phyloP scores from a whole-genome alignment of 1,140 invertebrate species.

The Orussus abietinus region DNA sequence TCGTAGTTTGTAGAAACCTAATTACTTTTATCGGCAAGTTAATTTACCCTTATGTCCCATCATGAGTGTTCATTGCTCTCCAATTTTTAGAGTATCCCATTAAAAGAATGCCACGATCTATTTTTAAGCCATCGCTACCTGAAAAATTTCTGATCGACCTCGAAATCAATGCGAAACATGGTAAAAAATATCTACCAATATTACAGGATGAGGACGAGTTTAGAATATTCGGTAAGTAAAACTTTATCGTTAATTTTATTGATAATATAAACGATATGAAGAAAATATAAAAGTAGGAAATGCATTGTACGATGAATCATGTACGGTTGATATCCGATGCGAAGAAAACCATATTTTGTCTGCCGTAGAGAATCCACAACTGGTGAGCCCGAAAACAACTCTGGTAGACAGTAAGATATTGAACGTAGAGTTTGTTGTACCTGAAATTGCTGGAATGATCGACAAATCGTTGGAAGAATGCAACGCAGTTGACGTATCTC shows the following conservation, averaged over 20 bases:
- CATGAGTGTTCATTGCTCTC: constrained; percentile 3
- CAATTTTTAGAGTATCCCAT: constrained; percentile 35
- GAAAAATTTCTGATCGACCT: constrained; percentile 46
- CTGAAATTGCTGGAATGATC: constrained; percentile 34
- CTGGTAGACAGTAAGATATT: constrained; percentile 35
- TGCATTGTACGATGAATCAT: constrained; percentile 3
- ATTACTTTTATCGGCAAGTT: neutral
- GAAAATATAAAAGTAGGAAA: constrained; percentile 3
- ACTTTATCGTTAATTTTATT: constrained; percentile 3
- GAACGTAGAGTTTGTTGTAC: constrained; percentile 38
- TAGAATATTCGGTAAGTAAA: constrained; percentile 42
- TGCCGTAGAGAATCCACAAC: constrained; percentile 49
- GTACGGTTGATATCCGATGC: constrained; percentile 10
- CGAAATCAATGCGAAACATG: constrained; percentile 40
- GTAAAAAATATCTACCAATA: constrained; percentile 44
- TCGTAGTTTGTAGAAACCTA: neutral
- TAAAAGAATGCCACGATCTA: constrained; percentile 31
- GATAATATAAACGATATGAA: constrained; percentile 1
- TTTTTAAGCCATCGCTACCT: constrained; percentile 31
- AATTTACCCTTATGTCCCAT: constrained; percentile 8
- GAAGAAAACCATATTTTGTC: no score
- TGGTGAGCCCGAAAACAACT: constrained; percentile 44
- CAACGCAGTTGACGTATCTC: constrained; percentile 31
- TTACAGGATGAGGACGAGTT: constrained; percentile 43
- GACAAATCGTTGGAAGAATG: constrained; percentile 37